Base-by-base conservation (phyloP, 2,888 invertebrate genomes). In the Chamaedrilus cognettii region DNA sequence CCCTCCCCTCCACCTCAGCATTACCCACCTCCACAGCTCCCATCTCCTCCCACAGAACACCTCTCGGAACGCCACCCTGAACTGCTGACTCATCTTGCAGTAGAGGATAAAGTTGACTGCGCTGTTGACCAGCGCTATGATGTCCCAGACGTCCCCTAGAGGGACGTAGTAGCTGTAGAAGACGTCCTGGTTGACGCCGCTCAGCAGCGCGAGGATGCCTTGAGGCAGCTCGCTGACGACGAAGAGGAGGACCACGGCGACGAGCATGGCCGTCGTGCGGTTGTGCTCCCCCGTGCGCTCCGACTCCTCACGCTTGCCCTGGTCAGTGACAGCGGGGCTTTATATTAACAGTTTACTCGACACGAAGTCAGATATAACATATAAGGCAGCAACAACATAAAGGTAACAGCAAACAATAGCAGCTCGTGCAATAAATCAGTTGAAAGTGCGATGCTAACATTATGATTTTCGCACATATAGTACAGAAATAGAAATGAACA, bases 71-170 rank as follows among this genome's bases (percentile, higher is more conserved):
- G 86, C 86, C 65, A 83, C 77, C 23, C 96, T 88, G 83, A 96
- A 96, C 87, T 95, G 95, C 74, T 92, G 88, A 70, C 94, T 94
- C 96, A 96, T 96, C 64, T 92, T 88, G 79, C 95, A 96, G 83
- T 96, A 96, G 49, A 96, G 87, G 70, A 96, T 90, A 80, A 96
- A 96, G 85, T 95, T 96, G 70, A 96, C 91, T 1, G 94, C 92
- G 7, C 94, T 93, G 85, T 96, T 96, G 77, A 95, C 85, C 67
- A 96, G 87, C 1, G 96, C 95, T 76, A 96, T 83, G 69, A 94
- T 89, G 84, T 96, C 96, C 91, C 95, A 92, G 64, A 94, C 82
- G 80, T 95, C 95, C 23, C 86, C 86, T 51, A 86, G 77, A 55
- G 81, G 81, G 19, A 80, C 76, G 84, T 96, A 96, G 56, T 85